A percentile compares a stretch with the other conserved stretches of the same genome.
Conservation (phyloP, 1,140 invertebrate species). For the Bombus haemorrhoidalis region DNA sequence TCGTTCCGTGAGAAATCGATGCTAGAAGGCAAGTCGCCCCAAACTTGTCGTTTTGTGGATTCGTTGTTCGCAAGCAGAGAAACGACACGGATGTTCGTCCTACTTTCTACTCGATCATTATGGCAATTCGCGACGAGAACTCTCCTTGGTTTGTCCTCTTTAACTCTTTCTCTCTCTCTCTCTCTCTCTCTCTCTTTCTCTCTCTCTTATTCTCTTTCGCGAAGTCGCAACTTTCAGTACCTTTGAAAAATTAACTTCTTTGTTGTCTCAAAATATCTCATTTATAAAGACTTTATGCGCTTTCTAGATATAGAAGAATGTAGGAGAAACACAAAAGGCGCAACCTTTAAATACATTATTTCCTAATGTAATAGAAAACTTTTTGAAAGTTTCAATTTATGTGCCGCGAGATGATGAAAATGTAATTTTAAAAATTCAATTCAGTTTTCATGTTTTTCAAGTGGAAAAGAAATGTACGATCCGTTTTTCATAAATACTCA, state of each 20-base stretch:
- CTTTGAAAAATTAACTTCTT: too few relatives aligned
- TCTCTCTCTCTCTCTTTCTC: too few relatives aligned
- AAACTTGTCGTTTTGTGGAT: not conserved
- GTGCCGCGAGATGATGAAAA: not conserved
- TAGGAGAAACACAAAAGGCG: too few relatives aligned
- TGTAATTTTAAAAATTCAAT: too few relatives aligned
- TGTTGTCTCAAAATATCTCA: too few relatives aligned
- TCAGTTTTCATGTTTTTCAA: too few relatives aligned
- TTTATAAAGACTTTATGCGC: too few relatives aligned
- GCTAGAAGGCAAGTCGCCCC: not conserved
- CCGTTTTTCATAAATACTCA: too few relatives aligned
- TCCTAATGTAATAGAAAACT: not conserved
- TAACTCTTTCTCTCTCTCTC: not conserved
- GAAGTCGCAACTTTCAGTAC: too few relatives aligned
- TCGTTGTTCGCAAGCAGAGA: not conserved
- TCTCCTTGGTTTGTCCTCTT: not conserved
- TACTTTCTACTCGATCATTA: slow-evolving; percentile 12
- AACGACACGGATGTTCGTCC: not conserved
- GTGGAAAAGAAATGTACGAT: too few relatives aligned
- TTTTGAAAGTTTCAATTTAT: not conserved
- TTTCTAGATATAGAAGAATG: too few relatives aligned
- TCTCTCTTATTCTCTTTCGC: too few relatives aligned
- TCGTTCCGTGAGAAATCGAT: not conserved
- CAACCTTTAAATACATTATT: not conserved
- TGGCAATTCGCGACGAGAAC: not conserved